These are phyloP conservation scores for Drosophila guanche DNA, from an alignment of 1,140 invertebrate genomes.

Conservation along the genomic window DNA sequence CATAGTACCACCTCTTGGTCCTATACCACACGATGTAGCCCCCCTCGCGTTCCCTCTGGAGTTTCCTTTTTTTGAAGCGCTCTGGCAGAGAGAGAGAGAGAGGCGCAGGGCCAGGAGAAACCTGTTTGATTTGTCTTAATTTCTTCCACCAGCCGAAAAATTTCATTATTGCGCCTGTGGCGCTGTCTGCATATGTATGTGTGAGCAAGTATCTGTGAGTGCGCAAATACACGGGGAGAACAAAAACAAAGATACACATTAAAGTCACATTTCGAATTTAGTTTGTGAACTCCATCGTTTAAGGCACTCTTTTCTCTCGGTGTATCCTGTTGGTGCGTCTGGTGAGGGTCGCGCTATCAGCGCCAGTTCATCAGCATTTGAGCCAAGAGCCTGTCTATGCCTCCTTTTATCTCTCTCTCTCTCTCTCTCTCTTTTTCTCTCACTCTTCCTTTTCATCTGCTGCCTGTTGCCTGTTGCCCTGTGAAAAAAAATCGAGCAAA, in stretches of 20 bases:
- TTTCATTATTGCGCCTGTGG: slow-evolving; percentile 23
- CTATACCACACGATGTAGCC: too few species aligned
- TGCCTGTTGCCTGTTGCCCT: slow-evolving; percentile 4
- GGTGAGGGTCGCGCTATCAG: slow-evolving; percentile 38
- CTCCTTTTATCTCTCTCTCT: slow-evolving; percentile 9
- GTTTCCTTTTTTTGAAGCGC: slow-evolving; percentile 42
- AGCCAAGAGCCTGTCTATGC: slow-evolving; percentile 35
- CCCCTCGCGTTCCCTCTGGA: background rate
- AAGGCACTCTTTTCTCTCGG: background rate
- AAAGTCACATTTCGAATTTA: background rate
- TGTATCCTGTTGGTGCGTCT: slow-evolving; percentile 5
- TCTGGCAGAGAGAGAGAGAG: slow-evolving; percentile 1
- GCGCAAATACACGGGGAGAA: slow-evolving; percentile 8
- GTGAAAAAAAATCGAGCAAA: background rate
- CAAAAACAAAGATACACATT: too few species aligned
- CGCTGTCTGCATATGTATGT: slow-evolving; percentile 3
- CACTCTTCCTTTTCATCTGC: background rate
- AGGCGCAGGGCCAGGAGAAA: slow-evolving; percentile 35
- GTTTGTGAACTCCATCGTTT: background rate
- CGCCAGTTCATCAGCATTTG: slow-evolving; percentile 57
- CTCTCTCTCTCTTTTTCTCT: too few species aligned
- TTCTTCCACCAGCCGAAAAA: slow-evolving; percentile 64
- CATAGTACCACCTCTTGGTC: slow-evolving; percentile 2
- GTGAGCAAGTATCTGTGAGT: background rate
- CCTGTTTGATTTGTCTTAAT: slow-evolving; percentile 78